These are phyloP conservation scores for Andrena chrysosceles DNA, from an alignment of 2,888 invertebrate genomes.

Conservation along the genomic window DNA sequence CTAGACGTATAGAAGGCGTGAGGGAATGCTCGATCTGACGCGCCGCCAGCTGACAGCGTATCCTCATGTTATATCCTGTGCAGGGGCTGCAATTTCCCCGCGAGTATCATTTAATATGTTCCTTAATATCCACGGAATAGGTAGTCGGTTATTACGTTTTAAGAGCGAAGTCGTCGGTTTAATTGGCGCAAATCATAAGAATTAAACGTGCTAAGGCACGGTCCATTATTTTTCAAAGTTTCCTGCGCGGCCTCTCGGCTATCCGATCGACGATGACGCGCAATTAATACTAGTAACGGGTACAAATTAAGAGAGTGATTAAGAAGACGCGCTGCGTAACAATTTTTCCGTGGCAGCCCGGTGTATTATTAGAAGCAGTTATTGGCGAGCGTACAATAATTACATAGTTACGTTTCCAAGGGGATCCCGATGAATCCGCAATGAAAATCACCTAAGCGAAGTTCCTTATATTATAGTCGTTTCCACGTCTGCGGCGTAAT, in stretches of 20 bases:
- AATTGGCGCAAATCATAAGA: conserved; percentile 47
- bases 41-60: not conserved
- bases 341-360: not conserved
- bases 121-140: conserved; percentile 12
- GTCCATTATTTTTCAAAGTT: conserved; percentile 7
- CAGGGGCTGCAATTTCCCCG: conserved; percentile 24
- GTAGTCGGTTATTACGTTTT: conserved; percentile 13
- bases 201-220: conserved; percentile 19
- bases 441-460: conserved; percentile 14
- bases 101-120: conserved; percentile 23
- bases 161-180: conserved; percentile 23
- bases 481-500: not conserved
- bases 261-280: conserved; percentile 28
- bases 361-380: conserved; percentile 53
- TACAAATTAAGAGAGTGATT: conserved; percentile 42
- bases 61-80: conserved; percentile 2
- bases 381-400: conserved; percentile 44
- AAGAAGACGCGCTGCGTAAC: not conserved
- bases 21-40: not conserved
- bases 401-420: conserved; percentile 1
- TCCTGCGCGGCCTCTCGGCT: not conserved
- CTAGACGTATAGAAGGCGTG: not conserved
- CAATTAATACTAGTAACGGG: conserved; percentile 27
- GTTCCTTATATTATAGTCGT: not conserved
- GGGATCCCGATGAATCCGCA: not conserved